These are phyloP conservation scores for Melieria picta DNA, from an alignment of 2,888 invertebrate species.

Conservation along the genomic window DNA sequence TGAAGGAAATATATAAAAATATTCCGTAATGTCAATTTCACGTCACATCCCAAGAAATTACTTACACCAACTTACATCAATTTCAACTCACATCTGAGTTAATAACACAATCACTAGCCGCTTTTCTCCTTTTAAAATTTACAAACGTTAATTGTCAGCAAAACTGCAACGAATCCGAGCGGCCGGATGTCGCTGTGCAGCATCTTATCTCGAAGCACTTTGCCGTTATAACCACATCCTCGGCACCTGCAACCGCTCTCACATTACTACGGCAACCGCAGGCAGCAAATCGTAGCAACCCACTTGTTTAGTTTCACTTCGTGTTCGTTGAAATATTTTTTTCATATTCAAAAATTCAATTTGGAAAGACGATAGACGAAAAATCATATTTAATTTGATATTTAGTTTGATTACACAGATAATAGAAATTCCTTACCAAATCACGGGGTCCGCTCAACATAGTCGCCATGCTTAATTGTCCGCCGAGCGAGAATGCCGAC, in stretches of 20 bases:
- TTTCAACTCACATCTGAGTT: too few relatives aligned
- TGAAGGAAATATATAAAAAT: too few relatives aligned
- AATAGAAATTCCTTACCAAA: slow-evolving; percentile 9
- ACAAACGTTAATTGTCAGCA: too few relatives aligned
- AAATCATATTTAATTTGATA: slow-evolving; percentile 5
- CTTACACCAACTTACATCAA: too few relatives aligned
- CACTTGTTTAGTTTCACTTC: slow-evolving; percentile 39
- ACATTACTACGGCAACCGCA: slow-evolving; percentile 22
- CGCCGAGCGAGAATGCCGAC: slow-evolving; percentile 18
- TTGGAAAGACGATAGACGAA: slow-evolving; percentile 28
- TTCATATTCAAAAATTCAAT: slow-evolving; percentile 27
- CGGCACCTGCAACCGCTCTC: slow-evolving; percentile 8
- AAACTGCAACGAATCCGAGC: too few relatives aligned
- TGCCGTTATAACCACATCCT: not conserved
- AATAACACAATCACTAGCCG: too few relatives aligned
- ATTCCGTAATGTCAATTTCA: too few relatives aligned
- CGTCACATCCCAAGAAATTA: too few relatives aligned
- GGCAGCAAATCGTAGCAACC: slow-evolving; percentile 37
- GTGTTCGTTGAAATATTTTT: slow-evolving; percentile 26
- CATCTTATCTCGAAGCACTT: too few relatives aligned
- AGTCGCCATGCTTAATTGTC: slow-evolving; percentile 20
- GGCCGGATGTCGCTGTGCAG: too few relatives aligned
- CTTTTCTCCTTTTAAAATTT: too few relatives aligned
- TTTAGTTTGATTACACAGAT: slow-evolving; percentile 18
- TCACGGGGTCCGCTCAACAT: not conserved